A percentile compares a stretch with the other conserved stretches of the same genome.
Conservation (phyloP, 2,113 vertebrate species). For the Chascanopsetta lugubris region DNA sequence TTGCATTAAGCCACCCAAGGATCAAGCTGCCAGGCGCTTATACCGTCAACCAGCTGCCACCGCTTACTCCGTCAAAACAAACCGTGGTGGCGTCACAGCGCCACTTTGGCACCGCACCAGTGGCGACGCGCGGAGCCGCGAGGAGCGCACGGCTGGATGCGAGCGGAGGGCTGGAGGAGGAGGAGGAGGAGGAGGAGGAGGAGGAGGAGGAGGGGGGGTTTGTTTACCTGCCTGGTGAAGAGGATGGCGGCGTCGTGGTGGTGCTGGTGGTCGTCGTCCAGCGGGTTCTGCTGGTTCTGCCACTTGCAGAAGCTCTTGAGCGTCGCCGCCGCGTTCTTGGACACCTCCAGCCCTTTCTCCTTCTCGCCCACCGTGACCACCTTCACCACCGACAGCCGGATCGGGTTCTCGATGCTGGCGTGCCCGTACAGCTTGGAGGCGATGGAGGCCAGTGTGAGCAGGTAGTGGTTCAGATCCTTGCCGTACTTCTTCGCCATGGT, state of each 20-base stretch:
- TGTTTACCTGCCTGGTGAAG: slow-evolving; percentile 95
- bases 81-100: not conserved
- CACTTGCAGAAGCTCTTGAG: slow-evolving; percentile 98
- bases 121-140: not conserved
- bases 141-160: not conserved
- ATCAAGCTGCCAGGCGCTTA: slow-evolving; percentile 1
- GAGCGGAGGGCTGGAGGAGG: too few species aligned
- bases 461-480: slow-evolving; percentile 91
- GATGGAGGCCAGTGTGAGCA: slow-evolving; percentile 93
- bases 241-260: slow-evolving; percentile 97
- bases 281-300: slow-evolving; percentile 95
- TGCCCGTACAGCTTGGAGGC: slow-evolving; percentile 94
- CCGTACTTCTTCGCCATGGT: slow-evolving; percentile 94
- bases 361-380: slow-evolving; percentile 85
- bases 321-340: slow-evolving; percentile 92
- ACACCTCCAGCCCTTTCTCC: slow-evolving; percentile 90
- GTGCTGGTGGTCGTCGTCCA: slow-evolving; percentile 89
- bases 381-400: slow-evolving; percentile 93
- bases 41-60: slow-evolving; percentile 15
- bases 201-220: not conserved
- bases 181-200: not conserved
- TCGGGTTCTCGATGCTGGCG: slow-evolving; percentile 97
- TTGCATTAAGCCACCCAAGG: not conserved
- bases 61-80: slow-evolving; percentile 40
- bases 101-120: not conserved